phyloP scores from a whole-genome alignment of 2,113 vertebrate genomes.

The Malurus elegans region DNA sequence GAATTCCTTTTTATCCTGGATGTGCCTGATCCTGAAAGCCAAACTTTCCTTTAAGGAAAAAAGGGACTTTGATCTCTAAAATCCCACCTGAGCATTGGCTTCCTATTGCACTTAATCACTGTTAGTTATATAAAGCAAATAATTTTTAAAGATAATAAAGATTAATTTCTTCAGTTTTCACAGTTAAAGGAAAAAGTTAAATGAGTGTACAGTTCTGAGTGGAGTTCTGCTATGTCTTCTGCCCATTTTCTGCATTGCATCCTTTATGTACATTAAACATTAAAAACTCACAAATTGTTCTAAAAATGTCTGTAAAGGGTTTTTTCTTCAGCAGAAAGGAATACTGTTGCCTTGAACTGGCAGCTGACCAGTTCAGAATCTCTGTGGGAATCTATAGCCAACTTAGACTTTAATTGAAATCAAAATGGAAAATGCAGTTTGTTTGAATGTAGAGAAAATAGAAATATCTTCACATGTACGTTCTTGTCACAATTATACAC shows the following conservation, averaged over 20 bases:
- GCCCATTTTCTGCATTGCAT: background rate
- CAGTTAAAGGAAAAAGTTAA: background rate
- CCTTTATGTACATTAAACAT: background rate
- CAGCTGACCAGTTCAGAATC: background rate
- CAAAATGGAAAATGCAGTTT: constrained; percentile 27
- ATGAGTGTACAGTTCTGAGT: background rate
- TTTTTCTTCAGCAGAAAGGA: constrained; percentile 17
- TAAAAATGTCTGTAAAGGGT: background rate
- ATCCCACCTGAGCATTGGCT: background rate
- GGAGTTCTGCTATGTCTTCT: background rate
- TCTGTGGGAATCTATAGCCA: background rate
- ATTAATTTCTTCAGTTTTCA: background rate
- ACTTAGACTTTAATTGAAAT: constrained; percentile 42
- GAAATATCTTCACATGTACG: background rate
- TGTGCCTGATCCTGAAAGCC: background rate
- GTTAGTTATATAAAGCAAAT: background rate
- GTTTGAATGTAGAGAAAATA: constrained; percentile 13
- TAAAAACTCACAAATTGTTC: constrained; percentile 9
- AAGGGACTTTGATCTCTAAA: background rate
- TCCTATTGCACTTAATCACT: background rate
- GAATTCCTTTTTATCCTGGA: background rate
- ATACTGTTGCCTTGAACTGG: constrained; percentile 4
- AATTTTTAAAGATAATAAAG: background rate
- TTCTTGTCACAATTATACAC: background rate
- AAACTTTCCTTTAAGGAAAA: background rate